Conservation (phyloP, 2,888 invertebrate genomes). For the Philereme vetulata region DNA sequence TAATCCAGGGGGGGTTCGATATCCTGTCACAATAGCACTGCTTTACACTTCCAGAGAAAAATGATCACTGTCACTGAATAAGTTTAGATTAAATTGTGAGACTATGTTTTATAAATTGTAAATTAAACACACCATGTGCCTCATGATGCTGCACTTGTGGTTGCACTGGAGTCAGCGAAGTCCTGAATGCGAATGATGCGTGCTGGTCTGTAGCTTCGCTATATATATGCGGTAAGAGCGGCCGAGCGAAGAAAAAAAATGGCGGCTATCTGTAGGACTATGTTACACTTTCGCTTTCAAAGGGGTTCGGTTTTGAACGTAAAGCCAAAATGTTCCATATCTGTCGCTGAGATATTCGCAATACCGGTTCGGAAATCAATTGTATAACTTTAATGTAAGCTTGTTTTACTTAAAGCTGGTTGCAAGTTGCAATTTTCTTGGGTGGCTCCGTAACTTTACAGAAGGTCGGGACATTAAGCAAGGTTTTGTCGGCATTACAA, state of each 20-base stretch:
- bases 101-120: slow-evolving; percentile 19
- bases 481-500: neutral
- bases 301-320: slow-evolving; percentile 65
- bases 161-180: slow-evolving; percentile 82
- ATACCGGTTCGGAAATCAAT: slow-evolving; percentile 52
- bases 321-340: slow-evolving; percentile 72
- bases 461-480: slow-evolving; percentile 23
- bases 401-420: slow-evolving; percentile 26
- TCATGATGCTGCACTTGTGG: slow-evolving; percentile 81
- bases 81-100: slow-evolving; percentile 36
- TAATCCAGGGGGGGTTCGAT: slow-evolving; percentile 30
- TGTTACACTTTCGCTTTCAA: slow-evolving; percentile 82
- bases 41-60: slow-evolving; percentile 47
- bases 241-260: slow-evolving; percentile 79
- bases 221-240: slow-evolving; percentile 80
- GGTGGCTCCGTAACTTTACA: slow-evolving; percentile 20
- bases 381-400: slow-evolving; percentile 44
- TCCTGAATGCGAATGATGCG: slow-evolving; percentile 84
- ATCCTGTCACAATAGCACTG: slow-evolving; percentile 30
- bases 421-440: slow-evolving; percentile 26
- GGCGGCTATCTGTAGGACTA: slow-evolving; percentile 73
- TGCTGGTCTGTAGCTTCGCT: slow-evolving; percentile 68
- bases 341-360: slow-evolving; percentile 50
- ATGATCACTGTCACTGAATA: slow-evolving; percentile 54
- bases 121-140: slow-evolving; percentile 77